A percentile compares a stretch with the other conserved stretches of the same genome.
Conservation (phyloP, 2,888 invertebrate species). For the Callosobruchus maculatus region DNA sequence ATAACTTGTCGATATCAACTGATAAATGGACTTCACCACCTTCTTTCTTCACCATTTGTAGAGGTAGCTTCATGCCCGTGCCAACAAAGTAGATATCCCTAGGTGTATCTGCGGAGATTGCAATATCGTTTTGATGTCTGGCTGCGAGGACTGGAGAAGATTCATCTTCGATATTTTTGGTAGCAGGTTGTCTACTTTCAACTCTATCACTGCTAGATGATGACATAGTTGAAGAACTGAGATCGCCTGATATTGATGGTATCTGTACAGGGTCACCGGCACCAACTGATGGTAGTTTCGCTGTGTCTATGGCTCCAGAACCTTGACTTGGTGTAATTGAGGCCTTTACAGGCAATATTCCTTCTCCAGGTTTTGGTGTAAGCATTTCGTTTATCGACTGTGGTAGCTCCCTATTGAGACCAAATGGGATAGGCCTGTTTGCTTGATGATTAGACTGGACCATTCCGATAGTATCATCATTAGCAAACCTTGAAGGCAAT, state of each 20-base stretch:
- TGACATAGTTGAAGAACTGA: not conserved
- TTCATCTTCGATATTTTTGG: not conserved
- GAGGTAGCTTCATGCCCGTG: slow-evolving; percentile 44
- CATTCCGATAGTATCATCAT: not conserved
- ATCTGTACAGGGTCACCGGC: not conserved
- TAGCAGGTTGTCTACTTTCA: not conserved
- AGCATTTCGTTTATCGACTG: not conserved
- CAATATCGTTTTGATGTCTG: not conserved
- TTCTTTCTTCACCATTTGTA: slow-evolving; percentile 36
- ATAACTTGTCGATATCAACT: slow-evolving; percentile 43
- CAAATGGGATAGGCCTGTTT: not conserved
- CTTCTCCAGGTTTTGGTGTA: not conserved
- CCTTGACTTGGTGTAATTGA: too few species aligned
- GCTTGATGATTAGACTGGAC: too few species aligned
- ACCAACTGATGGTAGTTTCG: not conserved
- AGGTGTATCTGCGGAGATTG: slow-evolving; percentile 8
- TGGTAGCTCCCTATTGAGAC: not conserved
- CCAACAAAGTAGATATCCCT: slow-evolving; percentile 40
- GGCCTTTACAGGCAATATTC: too few species aligned
- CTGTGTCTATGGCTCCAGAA: not conserved
- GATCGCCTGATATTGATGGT: too few species aligned
- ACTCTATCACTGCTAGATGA: not conserved
- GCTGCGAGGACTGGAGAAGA: not conserved
- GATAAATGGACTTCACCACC: slow-evolving; percentile 43
- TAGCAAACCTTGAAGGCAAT: not conserved